Base-by-base conservation (phyloP, 2,797 vertebrate species). In the Chiroxiphia lanceolata region DNA sequence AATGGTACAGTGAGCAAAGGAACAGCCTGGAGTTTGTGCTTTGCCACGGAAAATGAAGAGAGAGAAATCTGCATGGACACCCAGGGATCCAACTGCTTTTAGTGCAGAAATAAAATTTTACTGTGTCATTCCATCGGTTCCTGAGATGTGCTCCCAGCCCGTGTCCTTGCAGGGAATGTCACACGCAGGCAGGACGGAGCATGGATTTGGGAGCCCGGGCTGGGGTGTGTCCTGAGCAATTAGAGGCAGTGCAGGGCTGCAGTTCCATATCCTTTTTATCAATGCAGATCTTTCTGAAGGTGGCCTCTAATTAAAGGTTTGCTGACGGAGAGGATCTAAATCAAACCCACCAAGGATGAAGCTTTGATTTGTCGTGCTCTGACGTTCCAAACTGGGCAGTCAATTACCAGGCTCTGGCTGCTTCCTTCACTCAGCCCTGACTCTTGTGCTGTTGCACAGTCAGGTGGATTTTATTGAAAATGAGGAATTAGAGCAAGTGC, bases 301-400 rank as follows among this genome's bases (percentile, higher is more conserved):
- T 97, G 97, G 96, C 94, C 79, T 94, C 91, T 97, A 95, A 97
- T 97, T 92, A 96, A 93, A 86, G 91, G 42, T 93, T 87, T 97
- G 95, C 96, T 97, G 97, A 97, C 87, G 61, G 90, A 90, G 94
- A 76, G 91, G 94, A 59, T 96, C 91, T 91, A 88, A 83, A 90
- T 93, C 96, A 94, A 94, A 90, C 51, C 91, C 75, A 76, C 88
- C 83, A 56, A 86, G 87, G 87, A 70, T 87, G 85, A 93, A 92
- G 90, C 84, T 91, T 93, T 93, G 90, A 95, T 95, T 95, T 90
- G 87, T 96, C 23, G 3, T 56, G 87, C 92, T 91, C 84, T 95
- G 94, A 87, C 83, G 74, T 93, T 95, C 83, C 86, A 91, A 88
- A 93, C 79, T 3, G 64, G 81, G 92, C 91, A 94, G 83, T 96